Base-by-base conservation (phyloP, 1,140 invertebrate genomes). In the Apocrypta bakeri region DNA sequence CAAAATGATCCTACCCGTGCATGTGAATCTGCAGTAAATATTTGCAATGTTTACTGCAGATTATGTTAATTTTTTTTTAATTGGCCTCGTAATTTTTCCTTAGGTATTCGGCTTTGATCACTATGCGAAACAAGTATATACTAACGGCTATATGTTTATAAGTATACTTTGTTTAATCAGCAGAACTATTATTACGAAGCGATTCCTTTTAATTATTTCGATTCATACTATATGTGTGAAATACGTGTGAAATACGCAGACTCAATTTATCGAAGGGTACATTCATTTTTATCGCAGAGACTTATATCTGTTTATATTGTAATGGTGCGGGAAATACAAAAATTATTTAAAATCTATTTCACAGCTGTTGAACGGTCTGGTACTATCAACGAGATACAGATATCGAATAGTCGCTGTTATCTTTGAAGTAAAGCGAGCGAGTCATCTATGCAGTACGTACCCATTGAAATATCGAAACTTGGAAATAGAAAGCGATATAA, bases 11-110 rank as follows among this genome's bases (percentile, higher is more conserved):
- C 64, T 29, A 29, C 7, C 61, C 73, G 84, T 79, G 84, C 87
- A 85, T 84, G 85, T 79, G 84, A 86, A 84, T 72, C 77, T n/a
- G 83, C 79, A 86, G 88, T 89, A 88, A 88, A 88, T 88, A 88
- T 87, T 88, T 75, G 79, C 81, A 81, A n/a, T n/a, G n/a, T n/a
- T n/a, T n/a, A n/a, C n/a, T n/a, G n/a, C n/a, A n/a, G n/a, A n/a
- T n/a, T n/a, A n/a, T n/a, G n/a, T n/a, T n/a, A 79, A 66, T 81
- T 69, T 73, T 68, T 78, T 75, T 85, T 82, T 88, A 88, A 88
- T 88, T 88, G 81, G 84, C 82, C 68, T 71, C 75, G 84, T 69
- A 69, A 27, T 61, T 71, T 81, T 84, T 79, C 83, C 71, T 79
- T 79, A n/a, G n/a, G n/a, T n/a, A 29, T 37, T 31, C 9, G 24